Evolutionary conservation across 2,113 vertebrate species (phyloP).

Genomic region (Pungitius pungitius): DNA sequence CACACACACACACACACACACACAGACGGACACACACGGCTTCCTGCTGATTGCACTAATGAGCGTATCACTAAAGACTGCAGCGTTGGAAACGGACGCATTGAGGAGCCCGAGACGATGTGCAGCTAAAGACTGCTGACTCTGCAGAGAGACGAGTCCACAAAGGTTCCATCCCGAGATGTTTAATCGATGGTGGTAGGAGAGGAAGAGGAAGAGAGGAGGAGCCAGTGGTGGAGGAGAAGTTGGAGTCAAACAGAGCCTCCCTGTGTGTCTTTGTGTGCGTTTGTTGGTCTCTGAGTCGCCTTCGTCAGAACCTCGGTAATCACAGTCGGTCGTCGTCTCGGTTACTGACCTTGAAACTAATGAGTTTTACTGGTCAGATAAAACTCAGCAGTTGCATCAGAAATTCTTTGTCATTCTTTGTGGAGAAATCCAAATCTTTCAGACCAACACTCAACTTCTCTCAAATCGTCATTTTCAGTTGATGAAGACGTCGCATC

Average conservation of each 20-base stretch:
- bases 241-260: no score
- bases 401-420: no score
- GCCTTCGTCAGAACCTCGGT: conserved; percentile 15
- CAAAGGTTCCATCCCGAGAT: conserved; percentile 15
- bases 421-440: no score
- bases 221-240: no score
- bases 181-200: conserved; percentile 30
- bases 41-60: conserved; percentile 37
- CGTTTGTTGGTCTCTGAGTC: not conserved
- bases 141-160: conserved; percentile 10
- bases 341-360: conserved; percentile 54
- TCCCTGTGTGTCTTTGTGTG: no score
- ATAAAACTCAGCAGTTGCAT: no score
- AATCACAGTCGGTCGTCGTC: not conserved
- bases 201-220: not conserved
- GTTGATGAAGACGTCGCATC: no score
- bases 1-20: not conserved
- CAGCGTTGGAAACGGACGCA: not conserved
- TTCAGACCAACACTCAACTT: no score
- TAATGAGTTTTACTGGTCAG: conserved; percentile 55
- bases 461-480: no score
- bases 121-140: conserved; percentile 33
- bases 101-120: conserved; percentile 27
- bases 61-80: conserved; percentile 23
- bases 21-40: not conserved